These are phyloP conservation scores for Ginglymostoma cirratum DNA, from an alignment of 2,113 vertebrate species.

Conservation along the genomic window DNA sequence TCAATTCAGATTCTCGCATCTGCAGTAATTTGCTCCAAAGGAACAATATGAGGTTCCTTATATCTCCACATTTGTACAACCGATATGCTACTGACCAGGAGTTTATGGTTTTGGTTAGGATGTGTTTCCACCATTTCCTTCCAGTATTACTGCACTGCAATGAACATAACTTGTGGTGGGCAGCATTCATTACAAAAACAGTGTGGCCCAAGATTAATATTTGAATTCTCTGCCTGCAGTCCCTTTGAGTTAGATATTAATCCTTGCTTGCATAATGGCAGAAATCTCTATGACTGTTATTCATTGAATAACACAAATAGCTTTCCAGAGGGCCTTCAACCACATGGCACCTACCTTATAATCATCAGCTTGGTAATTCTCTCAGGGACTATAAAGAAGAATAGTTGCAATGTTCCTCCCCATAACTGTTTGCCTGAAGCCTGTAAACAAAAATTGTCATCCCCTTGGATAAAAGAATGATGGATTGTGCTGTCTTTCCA, in stretches of 20 bases:
- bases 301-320: slow-evolving; percentile 22
- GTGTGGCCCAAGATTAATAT: slow-evolving; percentile 4
- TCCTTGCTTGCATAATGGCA: slow-evolving; percentile 19
- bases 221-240: background rate
- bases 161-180: background rate
- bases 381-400: background rate
- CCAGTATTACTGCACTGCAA: background rate
- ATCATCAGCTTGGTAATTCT: slow-evolving; percentile 5
- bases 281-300: background rate
- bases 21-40: too few relatives aligned
- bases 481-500: background rate
- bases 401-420: slow-evolving; percentile 14
- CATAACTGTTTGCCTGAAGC: slow-evolving; percentile 9
- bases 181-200: background rate
- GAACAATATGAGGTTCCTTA: too few relatives aligned
- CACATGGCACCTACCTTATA: slow-evolving; percentile 35
- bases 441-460: slow-evolving; percentile 33
- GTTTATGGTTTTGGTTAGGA: background rate
- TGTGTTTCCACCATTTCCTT: background rate
- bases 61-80: background rate
- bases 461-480: slow-evolving; percentile 27
- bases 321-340: slow-evolving; percentile 25
- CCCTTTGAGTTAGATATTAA: slow-evolving; percentile 26
- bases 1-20: too few relatives aligned
- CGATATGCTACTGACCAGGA: background rate